phyloP scores from a whole-genome alignment of 2,888 invertebrate genomes.

The Antheraea yamamai region DNA sequence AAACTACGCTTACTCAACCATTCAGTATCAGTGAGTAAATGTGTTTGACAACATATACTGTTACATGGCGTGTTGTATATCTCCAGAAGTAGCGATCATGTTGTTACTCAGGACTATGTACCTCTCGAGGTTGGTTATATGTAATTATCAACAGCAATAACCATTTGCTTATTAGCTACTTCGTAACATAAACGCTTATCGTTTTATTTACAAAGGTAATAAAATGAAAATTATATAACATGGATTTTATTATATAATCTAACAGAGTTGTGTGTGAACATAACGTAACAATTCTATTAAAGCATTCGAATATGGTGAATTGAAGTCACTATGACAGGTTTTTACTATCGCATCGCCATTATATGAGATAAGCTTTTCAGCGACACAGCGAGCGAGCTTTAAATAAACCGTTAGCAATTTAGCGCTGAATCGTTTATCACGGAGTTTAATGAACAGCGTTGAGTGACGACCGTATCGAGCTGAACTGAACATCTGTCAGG shows the following conservation, averaged over 20 bases:
- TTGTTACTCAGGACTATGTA: no score
- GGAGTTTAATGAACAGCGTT: constrained; percentile 9
- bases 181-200: no score
- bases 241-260: no score
- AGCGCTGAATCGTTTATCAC: constrained; percentile 12
- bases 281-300: neutral
- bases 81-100: no score
- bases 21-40: neutral
- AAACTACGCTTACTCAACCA: neutral
- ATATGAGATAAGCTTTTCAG: neutral
- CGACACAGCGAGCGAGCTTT: neutral
- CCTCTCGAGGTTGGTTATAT: no score
- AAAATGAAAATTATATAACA: no score
- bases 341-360: neutral
- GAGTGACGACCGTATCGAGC: constrained; percentile 11
- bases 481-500: neutral
- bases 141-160: no score
- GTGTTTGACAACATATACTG: no score
- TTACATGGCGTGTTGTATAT: no score
- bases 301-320: neutral
- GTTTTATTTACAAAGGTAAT: no score
- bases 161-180: no score
- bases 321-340: neutral
- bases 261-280: neutral
- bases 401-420: constrained; percentile 4